Percentiles rank a stretch among this genome's conserved stretches.
Evolutionary conservation across 2,797 vertebrate genomes (phyloP).

Genomic region (Okamejei kenojei): DNA sequence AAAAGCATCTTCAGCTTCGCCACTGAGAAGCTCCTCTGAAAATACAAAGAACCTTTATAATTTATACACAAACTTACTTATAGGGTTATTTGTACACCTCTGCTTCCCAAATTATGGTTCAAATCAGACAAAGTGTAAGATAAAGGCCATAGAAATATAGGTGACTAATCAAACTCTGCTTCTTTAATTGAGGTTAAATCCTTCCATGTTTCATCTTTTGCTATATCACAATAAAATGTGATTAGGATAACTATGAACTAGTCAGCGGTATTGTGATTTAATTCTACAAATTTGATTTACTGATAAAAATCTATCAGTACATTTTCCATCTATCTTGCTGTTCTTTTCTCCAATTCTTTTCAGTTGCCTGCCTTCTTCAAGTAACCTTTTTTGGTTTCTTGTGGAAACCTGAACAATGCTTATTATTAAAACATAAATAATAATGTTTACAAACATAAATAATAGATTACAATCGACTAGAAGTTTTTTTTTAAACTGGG

Average conservation of each 20-base stretch:
- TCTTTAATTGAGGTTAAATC: neutral
- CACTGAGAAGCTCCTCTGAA: constrained; percentile 36
- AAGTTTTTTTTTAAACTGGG: neutral
- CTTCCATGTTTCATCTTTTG: neutral
- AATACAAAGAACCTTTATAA: constrained; percentile 1
- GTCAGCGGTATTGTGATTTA: neutral
- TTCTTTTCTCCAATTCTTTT: neutral
- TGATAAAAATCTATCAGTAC: neutral
- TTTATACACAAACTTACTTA: neutral
- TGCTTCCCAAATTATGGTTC: neutral
- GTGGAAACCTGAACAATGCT: neutral
- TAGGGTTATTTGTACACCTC: neutral
- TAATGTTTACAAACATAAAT: neutral
- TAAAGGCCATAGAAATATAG: neutral
- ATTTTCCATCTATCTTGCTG: neutral
- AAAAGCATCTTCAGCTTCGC: constrained; percentile 14
- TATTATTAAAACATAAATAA: neutral
- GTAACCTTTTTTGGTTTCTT: neutral
- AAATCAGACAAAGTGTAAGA: neutral
- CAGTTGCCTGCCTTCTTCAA: neutral
- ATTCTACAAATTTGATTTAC: neutral
- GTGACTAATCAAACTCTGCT: neutral
- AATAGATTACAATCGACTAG: neutral
- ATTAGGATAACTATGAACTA: neutral
- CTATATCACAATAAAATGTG: neutral